These are phyloP conservation scores for Podilymbus podiceps DNA, from an alignment of 2,113 vertebrate genomes.

Conservation along the genomic window DNA sequence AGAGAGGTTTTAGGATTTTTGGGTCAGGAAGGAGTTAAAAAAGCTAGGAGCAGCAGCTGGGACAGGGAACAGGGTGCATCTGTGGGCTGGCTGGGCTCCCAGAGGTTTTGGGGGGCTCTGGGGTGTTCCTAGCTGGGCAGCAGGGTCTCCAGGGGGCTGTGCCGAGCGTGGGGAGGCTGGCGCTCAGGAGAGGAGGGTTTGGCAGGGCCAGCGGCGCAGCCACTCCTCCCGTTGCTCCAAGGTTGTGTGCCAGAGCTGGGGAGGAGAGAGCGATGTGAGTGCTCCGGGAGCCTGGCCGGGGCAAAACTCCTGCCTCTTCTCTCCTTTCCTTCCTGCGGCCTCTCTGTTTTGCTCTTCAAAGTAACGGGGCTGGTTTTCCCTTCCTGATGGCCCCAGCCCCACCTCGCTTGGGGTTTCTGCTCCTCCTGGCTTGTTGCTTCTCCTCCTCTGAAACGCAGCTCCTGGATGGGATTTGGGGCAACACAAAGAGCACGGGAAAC, in stretches of 20 bases:
- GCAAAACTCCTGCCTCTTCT: conserved; percentile 25
- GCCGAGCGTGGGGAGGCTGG: background rate
- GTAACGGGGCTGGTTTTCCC: accelerated
- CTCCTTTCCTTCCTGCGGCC: background rate
- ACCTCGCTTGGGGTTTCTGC: conserved; percentile 53
- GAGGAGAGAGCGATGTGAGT: conserved; percentile 70
- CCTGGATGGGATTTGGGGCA: conserved; percentile 64
- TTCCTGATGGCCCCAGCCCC: conserved; percentile 48
- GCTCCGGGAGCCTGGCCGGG: conserved; percentile 29
- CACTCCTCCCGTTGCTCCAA: conserved; percentile 46
- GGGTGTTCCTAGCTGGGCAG: background rate
- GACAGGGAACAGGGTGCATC: background rate
- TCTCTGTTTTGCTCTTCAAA: accelerated
- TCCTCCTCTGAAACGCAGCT: conserved; percentile 58
- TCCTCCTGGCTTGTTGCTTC: conserved; percentile 70
- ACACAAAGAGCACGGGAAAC: background rate
- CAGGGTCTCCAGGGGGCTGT: background rate
- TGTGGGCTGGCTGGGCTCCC: background rate
- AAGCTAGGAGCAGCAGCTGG: background rate
- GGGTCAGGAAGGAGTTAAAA: conserved; percentile 37
- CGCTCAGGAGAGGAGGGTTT: background rate
- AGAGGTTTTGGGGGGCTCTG: background rate
- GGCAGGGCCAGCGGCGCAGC: background rate
- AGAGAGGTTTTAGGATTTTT: background rate
- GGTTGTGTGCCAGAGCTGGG: conserved; percentile 13